Evolutionary conservation across 2,888 invertebrate genomes (phyloP), one percentile per base, ranked within the genome.

Genomic region (Agonopterix heracliana): DNA sequence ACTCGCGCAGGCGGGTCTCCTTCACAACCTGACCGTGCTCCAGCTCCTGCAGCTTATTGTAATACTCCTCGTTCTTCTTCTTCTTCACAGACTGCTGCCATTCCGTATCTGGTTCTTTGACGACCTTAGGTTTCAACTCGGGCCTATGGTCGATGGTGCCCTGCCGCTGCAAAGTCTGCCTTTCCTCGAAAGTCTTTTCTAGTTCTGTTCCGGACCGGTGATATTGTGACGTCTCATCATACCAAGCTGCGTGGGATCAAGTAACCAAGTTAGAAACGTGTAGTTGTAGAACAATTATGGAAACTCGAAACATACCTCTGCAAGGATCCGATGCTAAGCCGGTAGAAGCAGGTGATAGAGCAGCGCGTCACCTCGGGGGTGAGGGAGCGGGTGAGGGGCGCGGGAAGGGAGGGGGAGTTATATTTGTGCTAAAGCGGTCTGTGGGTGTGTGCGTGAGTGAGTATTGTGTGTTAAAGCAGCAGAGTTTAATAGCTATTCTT

Each of bases 181-280:
- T 92, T 78, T 97, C 97, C 71, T 96, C 96, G 75, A 97, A 97
- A 45, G 95, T 93, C 78, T 93, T 93, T 77, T 96, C 96, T 66
- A 97, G 89, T 83, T 97, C 97, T 49, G 94, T 95, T 65, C 94
- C 95, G 77, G 91, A 89, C 59, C 96, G 93, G 83, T 96, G 97
- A 83, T 96, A 96, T 75, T 93, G 92, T 60, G 93, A 90, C 74
- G 96, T 92, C 78, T 95, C 96, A 89, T 97, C 97, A 90, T 97
- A 97, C 97, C 97, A 97, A 67, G 97, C 97, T 87, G 81, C 60
- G 51, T 34, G 13, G 35, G 46, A 66, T 60, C 60, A 65, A 66
- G 50, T 61, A 57, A 58, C 52, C 48, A 52, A 43, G 49, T 68
- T 61, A 9, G 34, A 41, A 13, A 11, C 7, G n/a, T 45, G 17